Evolutionary conservation across 2,113 vertebrate species (phyloP).

Genomic region (Sinocyclocheilus grahami): DNA sequence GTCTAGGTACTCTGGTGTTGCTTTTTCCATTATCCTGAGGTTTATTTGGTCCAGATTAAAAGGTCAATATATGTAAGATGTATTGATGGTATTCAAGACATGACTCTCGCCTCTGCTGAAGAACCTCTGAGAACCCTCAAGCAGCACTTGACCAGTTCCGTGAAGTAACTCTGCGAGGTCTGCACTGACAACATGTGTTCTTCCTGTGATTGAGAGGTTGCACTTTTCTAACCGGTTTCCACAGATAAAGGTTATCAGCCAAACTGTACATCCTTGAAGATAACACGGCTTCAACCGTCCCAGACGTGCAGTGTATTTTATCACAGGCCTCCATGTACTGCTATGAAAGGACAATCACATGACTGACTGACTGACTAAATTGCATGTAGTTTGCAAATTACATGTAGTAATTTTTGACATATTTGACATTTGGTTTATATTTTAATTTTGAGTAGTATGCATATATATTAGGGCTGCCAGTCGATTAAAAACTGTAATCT

Average conservation of each 20-base stretch:
- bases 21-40: not conserved
- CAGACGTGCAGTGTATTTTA: not conserved
- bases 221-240: slow-evolving; percentile 10
- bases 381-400: not conserved
- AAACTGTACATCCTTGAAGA: slow-evolving; percentile 29
- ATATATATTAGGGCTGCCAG: not conserved
- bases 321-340: not conserved
- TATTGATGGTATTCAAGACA: slow-evolving; percentile 37
- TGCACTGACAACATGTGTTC: not conserved
- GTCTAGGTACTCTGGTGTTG: no score
- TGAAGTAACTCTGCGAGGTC: slow-evolving; percentile 9
- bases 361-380: not conserved
- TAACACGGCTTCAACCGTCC: not conserved
- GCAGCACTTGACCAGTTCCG: not conserved
- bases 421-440: not conserved
- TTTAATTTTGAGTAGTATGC: no score
- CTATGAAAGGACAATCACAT: not conserved
- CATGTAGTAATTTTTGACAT: not conserved
- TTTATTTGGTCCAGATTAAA: slow-evolving; percentile 6
- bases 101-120: not conserved
- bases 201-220: not conserved
- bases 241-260: slow-evolving; percentile 14
- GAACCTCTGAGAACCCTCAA: slow-evolving; percentile 1
- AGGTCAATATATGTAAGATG: slow-evolving; percentile 33
- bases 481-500: no score